A percentile compares a stretch with the other conserved stretches of the same genome.
Conservation (phyloP, 2,888 invertebrate genomes). For the Ennomos erosarius region DNA sequence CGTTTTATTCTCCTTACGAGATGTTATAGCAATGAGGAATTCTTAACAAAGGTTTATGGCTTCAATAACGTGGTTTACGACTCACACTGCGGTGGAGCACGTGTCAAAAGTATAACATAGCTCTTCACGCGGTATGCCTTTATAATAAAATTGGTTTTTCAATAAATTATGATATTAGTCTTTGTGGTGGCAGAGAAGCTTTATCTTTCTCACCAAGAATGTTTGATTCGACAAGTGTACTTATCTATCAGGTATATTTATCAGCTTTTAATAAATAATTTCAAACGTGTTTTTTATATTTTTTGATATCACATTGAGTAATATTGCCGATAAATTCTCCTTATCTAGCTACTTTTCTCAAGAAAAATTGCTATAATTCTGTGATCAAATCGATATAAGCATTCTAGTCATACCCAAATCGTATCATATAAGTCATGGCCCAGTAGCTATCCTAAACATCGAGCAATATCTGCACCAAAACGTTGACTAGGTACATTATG, state of each 20-base stretch:
- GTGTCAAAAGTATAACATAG: conserved; percentile 65
- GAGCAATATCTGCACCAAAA: conserved; percentile 1
- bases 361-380: too few species aligned
- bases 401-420: too few species aligned
- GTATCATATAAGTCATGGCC: too few species aligned
- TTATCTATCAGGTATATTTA: too few species aligned
- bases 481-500: conserved; percentile 41
- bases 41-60: conserved; percentile 75
- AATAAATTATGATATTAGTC: conserved; percentile 34
- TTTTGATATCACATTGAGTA: too few species aligned
- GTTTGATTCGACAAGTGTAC: too few species aligned
- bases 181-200: background rate
- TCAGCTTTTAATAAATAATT: too few species aligned
- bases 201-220: background rate
- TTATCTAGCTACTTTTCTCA: too few species aligned
- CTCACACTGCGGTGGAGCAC: conserved; percentile 64
- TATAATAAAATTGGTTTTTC: conserved; percentile 49
- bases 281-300: too few species aligned
- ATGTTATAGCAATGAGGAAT: conserved; percentile 71
- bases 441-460: background rate
- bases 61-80: conserved; percentile 77
- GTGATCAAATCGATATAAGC: too few species aligned
- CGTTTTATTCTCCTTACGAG: conserved; percentile 61
- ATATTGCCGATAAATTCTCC: too few species aligned
- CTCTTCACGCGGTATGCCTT: conserved; percentile 35